Evolutionary conservation across 2,888 invertebrate genomes (phyloP).

Genomic region (Leptopilina syphax): DNA sequence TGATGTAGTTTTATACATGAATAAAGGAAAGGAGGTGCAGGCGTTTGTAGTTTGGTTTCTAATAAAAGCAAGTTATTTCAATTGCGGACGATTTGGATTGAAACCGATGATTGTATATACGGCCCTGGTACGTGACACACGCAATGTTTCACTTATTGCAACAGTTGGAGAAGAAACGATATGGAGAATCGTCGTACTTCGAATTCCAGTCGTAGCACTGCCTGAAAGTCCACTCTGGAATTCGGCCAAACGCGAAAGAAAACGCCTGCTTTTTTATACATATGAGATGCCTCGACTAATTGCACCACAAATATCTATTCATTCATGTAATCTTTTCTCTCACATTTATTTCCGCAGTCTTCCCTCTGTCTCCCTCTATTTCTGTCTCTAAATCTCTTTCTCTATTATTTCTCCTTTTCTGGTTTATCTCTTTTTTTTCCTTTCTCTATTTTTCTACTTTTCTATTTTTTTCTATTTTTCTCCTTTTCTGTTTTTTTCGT

Average conservation of each 20-base stretch:
- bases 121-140: constrained; percentile 43
- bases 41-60: constrained; percentile 4
- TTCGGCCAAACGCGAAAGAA: constrained; percentile 66
- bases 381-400: no score
- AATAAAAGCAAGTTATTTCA: constrained; percentile 25
- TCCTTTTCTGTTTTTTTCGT: no score
- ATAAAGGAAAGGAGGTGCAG: constrained; percentile 16
- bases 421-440: no score
- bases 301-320: constrained; percentile 29
- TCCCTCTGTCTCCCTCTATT: no score
- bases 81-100: constrained; percentile 28
- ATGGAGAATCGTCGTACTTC: constrained; percentile 54
- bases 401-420: no score
- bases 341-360: constrained; percentile 7
- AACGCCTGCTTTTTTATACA: not conserved
- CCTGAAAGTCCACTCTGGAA: constrained; percentile 69
- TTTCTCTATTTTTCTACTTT: no score
- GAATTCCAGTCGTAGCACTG: constrained; percentile 61
- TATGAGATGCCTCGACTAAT: constrained; percentile 39
- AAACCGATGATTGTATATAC: constrained; percentile 17
- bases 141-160: constrained; percentile 48
- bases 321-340: constrained; percentile 26
- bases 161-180: constrained; percentile 50
- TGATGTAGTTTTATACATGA: not conserved
- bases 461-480: no score